Conservation (phyloP, 1,140 invertebrate species). For the Myzus persicae region DNA sequence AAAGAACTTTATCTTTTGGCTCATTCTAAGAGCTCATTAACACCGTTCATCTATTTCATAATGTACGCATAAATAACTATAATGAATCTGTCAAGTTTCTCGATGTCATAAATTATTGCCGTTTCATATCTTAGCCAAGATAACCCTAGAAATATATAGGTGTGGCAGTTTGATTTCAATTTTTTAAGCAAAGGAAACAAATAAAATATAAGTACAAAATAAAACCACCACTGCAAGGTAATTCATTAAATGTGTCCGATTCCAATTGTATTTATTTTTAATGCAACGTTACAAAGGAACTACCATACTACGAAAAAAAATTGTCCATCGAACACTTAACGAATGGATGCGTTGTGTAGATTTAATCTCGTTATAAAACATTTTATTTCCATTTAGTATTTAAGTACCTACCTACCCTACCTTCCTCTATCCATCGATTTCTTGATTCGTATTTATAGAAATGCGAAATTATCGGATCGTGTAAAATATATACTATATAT, state of each 20-base stretch:
- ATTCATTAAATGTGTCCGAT: neutral
- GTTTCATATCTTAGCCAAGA: neutral
- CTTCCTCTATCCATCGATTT: neutral
- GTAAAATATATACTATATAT: too few species aligned
- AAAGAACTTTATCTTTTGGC: neutral
- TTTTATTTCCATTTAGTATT: neutral
- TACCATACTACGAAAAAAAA: neutral
- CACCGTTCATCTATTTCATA: neutral
- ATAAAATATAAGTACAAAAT: neutral
- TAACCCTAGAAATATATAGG: neutral
- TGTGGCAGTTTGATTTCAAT: neutral
- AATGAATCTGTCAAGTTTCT: neutral
- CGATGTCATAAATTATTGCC: neutral
- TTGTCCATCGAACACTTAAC: neutral
- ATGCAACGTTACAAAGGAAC: neutral
- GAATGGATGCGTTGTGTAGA: neutral
- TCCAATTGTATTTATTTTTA: neutral
- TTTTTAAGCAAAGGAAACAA: neutral
- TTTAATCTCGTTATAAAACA: neutral
- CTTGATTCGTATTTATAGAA: neutral
- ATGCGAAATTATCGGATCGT: neutral
- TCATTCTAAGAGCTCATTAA: neutral
- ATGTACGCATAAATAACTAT: constrained; percentile 25
- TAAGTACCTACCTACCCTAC: neutral
- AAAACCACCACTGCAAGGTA: neutral